Percentiles rank a stretch among this genome's conserved stretches.
phyloP scores from a whole-genome alignment of 2,888 invertebrate genomes.

The Hipparchia sbordonii region DNA sequence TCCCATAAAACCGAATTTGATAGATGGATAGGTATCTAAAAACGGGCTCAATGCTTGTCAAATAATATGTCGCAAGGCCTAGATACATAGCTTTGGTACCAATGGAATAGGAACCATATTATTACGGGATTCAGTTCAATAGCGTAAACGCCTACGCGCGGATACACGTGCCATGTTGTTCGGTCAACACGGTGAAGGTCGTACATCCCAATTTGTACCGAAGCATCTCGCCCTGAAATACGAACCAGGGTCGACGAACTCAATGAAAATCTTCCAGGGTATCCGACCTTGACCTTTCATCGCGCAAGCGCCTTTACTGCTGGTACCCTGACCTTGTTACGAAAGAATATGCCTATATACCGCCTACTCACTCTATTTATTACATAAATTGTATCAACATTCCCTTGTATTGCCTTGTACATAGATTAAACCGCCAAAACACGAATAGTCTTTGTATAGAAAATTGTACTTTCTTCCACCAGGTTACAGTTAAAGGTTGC shows the following conservation, averaged over 20 bases:
- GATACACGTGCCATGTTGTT: conserved; percentile 68
- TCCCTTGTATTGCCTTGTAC: conserved; percentile 10
- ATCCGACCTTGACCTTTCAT: conserved; percentile 77
- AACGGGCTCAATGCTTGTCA: conserved; percentile 2
- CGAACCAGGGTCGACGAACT: conserved; percentile 72
- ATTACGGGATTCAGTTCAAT: conserved; percentile 40
- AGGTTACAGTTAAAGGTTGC: conserved; percentile 7
- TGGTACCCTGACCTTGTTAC: conserved; percentile 78
- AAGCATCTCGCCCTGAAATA: conserved; percentile 72
- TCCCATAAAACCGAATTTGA: neutral
- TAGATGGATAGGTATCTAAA: neutral
- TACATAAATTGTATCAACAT: conserved; percentile 25
- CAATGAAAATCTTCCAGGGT: conserved; percentile 79
- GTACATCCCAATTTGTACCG: conserved; percentile 56
- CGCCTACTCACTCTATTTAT: conserved; percentile 40
- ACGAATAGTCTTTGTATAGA: conserved; percentile 7
- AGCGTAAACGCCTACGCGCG: conserved; percentile 60
- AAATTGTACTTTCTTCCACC: conserved; percentile 2
- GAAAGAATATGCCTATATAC: conserved; percentile 60
- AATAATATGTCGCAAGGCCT: conserved; percentile 20
- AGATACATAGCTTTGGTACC: neutral
- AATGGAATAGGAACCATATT: conserved; percentile 23
- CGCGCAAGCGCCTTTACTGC: conserved; percentile 77
- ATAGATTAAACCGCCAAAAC: conserved; percentile 10
- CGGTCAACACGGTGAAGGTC: conserved; percentile 75